Conservation (phyloP, 2,888 invertebrate species). For the Copidosoma aretas region DNA sequence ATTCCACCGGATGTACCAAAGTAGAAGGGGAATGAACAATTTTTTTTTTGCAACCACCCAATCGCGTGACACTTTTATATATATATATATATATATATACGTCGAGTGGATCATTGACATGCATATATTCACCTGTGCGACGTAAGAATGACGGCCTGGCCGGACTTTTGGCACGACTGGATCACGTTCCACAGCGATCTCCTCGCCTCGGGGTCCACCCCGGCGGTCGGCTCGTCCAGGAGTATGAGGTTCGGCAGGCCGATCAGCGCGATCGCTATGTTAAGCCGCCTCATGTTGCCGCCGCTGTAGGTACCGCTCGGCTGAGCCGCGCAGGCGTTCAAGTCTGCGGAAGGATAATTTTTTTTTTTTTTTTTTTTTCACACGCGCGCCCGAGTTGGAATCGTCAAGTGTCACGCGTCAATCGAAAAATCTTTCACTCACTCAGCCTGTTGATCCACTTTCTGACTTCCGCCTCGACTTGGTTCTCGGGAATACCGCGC, state of each 20-base stretch:
- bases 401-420: background rate
- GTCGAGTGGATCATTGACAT: too few relatives aligned
- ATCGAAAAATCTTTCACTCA: slow-evolving; percentile 48
- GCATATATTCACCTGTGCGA: slow-evolving; percentile 75
- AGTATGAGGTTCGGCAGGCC: slow-evolving; percentile 73
- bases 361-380: too few relatives aligned
- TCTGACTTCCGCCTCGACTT: slow-evolving; percentile 64
- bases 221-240: slow-evolving; percentile 78
- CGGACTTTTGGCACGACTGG: slow-evolving; percentile 62
- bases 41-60: too few relatives aligned
- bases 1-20: too few relatives aligned
- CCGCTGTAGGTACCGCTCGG: slow-evolving; percentile 69
- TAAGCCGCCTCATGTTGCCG: slow-evolving; percentile 80
- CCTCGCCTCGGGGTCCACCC: slow-evolving; percentile 74
- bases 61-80: background rate
- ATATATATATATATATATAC: background rate
- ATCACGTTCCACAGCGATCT: slow-evolving; percentile 72
- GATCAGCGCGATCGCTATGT: slow-evolving; percentile 78
- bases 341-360: too few relatives aligned
- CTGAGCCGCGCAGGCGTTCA: slow-evolving; percentile 55
- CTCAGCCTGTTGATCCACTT: slow-evolving; percentile 69
- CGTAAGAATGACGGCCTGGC: slow-evolving; percentile 71
- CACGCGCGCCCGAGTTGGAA: background rate
- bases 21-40: background rate
- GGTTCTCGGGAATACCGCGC: slow-evolving; percentile 68